Conservation (phyloP, 2,888 invertebrate species). For the Nezara viridula region DNA sequence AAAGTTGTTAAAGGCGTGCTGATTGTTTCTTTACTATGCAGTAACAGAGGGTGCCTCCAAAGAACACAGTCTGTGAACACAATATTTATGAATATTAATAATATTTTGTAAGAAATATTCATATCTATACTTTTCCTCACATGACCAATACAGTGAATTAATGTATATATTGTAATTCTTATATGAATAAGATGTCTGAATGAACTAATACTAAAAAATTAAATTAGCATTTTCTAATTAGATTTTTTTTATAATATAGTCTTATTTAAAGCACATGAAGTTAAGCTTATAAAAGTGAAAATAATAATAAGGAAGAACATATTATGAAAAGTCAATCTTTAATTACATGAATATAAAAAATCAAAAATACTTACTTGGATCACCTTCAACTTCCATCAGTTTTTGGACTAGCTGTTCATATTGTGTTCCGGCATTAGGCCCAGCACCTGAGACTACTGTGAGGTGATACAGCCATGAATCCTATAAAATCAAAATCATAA, state of each 20-base stretch:
- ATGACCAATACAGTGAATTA: too few relatives aligned
- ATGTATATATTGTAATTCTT: too few relatives aligned
- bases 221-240: not conserved
- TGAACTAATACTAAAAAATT: too few relatives aligned
- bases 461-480: slow-evolving; percentile 76
- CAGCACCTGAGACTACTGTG: slow-evolving; percentile 94
- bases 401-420: slow-evolving; percentile 96
- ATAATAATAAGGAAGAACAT: too few relatives aligned
- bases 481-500: slow-evolving; percentile 67
- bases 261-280: too few relatives aligned
- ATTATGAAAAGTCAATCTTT: too few relatives aligned
- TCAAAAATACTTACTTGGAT: slow-evolving; percentile 78
- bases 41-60: slow-evolving; percentile 92
- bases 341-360: too few relatives aligned
- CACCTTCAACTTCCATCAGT: slow-evolving; percentile 96
- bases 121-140: not conserved
- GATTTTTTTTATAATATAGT: too few relatives aligned
- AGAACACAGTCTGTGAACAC: slow-evolving; percentile 80
- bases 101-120: not conserved
- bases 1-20: slow-evolving; percentile 91
- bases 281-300: too few relatives aligned
- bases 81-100: not conserved
- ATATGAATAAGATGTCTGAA: too few relatives aligned
- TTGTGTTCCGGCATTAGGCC: slow-evolving; percentile 92
- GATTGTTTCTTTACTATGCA: slow-evolving; percentile 93